These are phyloP conservation scores for Andrena dorsata DNA, from an alignment of 2,888 invertebrate genomes.

Conservation along the genomic window DNA sequence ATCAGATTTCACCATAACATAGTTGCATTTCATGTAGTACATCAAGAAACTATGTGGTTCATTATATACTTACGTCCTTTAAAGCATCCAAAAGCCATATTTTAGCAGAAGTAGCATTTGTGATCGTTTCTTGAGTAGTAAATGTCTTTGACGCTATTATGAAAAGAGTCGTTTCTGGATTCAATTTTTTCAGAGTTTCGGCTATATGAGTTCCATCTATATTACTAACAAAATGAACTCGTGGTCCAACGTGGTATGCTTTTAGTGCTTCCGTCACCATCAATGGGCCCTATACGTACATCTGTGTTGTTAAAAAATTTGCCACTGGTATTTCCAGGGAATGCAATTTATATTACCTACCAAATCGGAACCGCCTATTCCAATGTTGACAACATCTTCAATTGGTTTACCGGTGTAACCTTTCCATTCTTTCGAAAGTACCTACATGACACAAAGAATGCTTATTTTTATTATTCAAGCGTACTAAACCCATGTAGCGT, in stretches of 20 bases:
- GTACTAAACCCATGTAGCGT: background rate
- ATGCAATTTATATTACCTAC: conserved; percentile 74
- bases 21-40: background rate
- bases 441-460: conserved; percentile 61
- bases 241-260: conserved; percentile 94
- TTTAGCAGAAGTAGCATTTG: conserved; percentile 99
- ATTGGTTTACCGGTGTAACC: conserved; percentile 94
- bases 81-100: conserved; percentile 95
- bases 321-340: background rate
- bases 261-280: conserved; percentile 99
- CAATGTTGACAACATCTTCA: conserved; percentile 99
- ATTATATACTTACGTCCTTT: conserved; percentile 90
- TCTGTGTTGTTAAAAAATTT: conserved; percentile 14
- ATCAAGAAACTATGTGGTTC: background rate
- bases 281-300: conserved; percentile 91
- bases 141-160: conserved; percentile 99
- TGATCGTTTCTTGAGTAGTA: conserved; percentile 99
- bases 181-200: conserved; percentile 94
- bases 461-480: background rate
- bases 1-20: conserved; percentile 18
- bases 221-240: conserved; percentile 98
- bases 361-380: conserved; percentile 99
- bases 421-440: conserved; percentile 82
- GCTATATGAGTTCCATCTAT: conserved; percentile 99
- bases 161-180: conserved; percentile 97